Evolutionary conservation across 1,140 invertebrate species (phyloP), one percentile per base, ranked within the genome.

Genomic region (Zaprionus ornatus): DNA sequence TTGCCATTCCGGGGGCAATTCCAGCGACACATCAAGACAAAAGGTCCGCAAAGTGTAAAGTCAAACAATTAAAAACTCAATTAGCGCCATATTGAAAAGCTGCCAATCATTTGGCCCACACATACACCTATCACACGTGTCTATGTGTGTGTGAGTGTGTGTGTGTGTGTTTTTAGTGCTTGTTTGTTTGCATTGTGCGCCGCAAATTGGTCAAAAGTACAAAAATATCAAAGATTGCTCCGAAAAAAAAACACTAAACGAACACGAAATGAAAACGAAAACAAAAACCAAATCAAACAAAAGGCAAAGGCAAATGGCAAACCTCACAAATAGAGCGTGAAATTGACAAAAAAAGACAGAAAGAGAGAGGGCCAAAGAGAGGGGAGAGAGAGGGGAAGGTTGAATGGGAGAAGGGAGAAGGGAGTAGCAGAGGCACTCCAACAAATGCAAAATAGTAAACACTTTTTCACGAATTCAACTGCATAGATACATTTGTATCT

Each of bases 41-140:
- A 75, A 71, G 74, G 74, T 50, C 21, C 61, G 60, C 75, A 81
- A 77, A 84, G 85, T 90, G 85, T 67, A 79, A 90, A 81, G 75
- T 85, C 85, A 82, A 88, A 88, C 85, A 88, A 88, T 88, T 90
- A 88, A 88, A 90, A 90, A 88, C 85, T 90, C 85, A 90, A 88
- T 88, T 88, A 88, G 84, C 85, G 84, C 84, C 84, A 88, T 90
- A 84, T 88, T 88, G 84, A 90, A 88, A 84, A 81, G 85, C 85
- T 88, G 84, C 84, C 85, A 90, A 84, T 88, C 84, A 84, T 90
- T 83, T 84, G 77, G 15, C 42, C 17, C 59, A 40, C 35, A 62
- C 45, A 60, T 15, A 50, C 25, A 71, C 25, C 50, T 23, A 56
- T 29, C 57, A 63, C 64, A 71, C 69, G 40, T 68, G 15, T 66